phyloP scores from a whole-genome alignment of 2,888 invertebrate genomes.

The Brassicogethes aeneus region DNA sequence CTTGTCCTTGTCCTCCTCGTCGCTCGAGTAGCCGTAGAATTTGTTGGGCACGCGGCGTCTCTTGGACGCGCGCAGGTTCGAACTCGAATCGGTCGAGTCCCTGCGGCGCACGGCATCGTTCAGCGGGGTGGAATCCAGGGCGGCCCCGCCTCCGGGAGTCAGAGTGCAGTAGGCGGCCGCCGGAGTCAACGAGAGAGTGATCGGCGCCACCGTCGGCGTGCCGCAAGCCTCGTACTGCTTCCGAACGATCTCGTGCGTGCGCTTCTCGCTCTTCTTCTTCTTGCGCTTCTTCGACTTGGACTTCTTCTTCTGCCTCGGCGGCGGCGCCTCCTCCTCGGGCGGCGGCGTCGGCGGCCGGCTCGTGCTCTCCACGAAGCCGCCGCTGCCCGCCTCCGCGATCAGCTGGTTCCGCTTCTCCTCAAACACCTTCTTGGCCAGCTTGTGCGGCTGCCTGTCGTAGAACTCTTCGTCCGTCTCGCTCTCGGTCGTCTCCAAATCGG shows the following conservation, averaged over 20 bases:
- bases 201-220: slow-evolving; percentile 28
- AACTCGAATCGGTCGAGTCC: slow-evolving; percentile 44
- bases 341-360: slow-evolving; percentile 58
- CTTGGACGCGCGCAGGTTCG: slow-evolving; percentile 59
- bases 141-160: slow-evolving; percentile 6
- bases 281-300: slow-evolving; percentile 46
- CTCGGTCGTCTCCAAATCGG: slow-evolving; percentile 77
- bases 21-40: slow-evolving; percentile 83
- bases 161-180: slow-evolving; percentile 27
- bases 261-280: slow-evolving; percentile 44
- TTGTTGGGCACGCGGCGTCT: slow-evolving; percentile 73
- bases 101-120: slow-evolving; percentile 3
- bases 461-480: slow-evolving; percentile 84
- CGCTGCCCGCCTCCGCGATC: slow-evolving; percentile 46
- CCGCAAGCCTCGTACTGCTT: slow-evolving; percentile 25
- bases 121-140: slow-evolving; percentile 8
- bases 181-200: slow-evolving; percentile 30
- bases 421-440: slow-evolving; percentile 59
- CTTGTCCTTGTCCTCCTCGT: slow-evolving; percentile 52
- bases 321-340: slow-evolving; percentile 41
- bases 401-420: slow-evolving; percentile 68
- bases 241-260: slow-evolving; percentile 38
- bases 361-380: slow-evolving; percentile 46
- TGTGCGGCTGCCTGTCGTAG: slow-evolving; percentile 75
- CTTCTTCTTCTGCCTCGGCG: slow-evolving; percentile 54